Evolutionary conservation across 2,113 vertebrate species (phyloP).

Genomic region (Mus musculus): DNA sequence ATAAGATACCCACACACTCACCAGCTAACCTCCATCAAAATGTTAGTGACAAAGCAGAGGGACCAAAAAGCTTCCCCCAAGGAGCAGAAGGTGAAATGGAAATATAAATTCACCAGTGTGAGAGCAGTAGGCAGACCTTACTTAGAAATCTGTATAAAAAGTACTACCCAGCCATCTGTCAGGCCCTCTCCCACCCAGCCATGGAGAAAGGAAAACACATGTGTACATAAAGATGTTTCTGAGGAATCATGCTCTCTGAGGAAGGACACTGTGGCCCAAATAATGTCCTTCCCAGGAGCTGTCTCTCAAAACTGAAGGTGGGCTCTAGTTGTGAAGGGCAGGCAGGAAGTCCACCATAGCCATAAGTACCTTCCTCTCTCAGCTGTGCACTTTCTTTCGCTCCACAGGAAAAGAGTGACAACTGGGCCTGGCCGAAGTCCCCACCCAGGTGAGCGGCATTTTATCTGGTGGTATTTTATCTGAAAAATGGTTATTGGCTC

Average conservation of each 20-base stretch:
- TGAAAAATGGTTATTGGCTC: background rate
- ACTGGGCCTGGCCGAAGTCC: fast-evolving
- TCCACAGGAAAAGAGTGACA: background rate
- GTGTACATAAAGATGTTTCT: fast-evolving
- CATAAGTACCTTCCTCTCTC: background rate
- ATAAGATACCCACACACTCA: background rate
- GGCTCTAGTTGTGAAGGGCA: background rate
- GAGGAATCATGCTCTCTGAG: background rate
- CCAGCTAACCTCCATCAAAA: background rate
- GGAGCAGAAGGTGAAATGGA: background rate
- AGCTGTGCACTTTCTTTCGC: background rate
- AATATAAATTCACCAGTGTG: background rate
- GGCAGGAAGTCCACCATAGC: no score
- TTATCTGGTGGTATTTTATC: background rate
- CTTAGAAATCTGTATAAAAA: background rate
- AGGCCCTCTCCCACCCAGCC: background rate
- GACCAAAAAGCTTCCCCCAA: background rate
- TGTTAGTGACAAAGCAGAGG: background rate
- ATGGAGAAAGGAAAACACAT: fast-evolving
- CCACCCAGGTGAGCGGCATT: background rate
- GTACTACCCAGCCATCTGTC: fast-evolving
- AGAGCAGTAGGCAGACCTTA: no score
- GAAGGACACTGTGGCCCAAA: background rate
- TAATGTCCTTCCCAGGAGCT: background rate
- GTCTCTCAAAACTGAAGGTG: background rate